Base-by-base conservation (phyloP, 2,113 vertebrate species). In the Aegithalos caudatus region DNA sequence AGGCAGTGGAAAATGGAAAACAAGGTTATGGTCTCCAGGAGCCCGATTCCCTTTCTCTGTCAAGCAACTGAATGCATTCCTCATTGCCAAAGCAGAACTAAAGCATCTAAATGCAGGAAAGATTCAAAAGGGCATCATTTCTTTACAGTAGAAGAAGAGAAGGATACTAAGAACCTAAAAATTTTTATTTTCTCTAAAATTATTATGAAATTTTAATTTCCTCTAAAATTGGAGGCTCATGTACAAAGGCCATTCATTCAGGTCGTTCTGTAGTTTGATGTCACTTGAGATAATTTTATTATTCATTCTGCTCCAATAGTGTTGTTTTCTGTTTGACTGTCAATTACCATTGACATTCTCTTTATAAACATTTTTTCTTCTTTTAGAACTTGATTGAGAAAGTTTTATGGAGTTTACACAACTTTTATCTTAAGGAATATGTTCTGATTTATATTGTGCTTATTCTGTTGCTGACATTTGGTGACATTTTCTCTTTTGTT, bases 401-500 rank as follows among this genome's bases (percentile, higher is more conserved):
- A 95, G 53, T 94, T 97, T 80, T 62, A 60, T 65, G 44, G 67
- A 84, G 57, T 81, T 95, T 86, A 35, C 83, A 38, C 29, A 71
- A 80, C 38, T 95, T 97, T 97, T 96, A 95, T 97, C 69, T 89
- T 57, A 67, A 92, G 31, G 31, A 97, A 97, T 94, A 88, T 47
- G n/a, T 88, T 94, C 78, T 65, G n/a, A 5, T 94, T 95, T 94
- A 86, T 86, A 95, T 82, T 92, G 44, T 61, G 65, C 50, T 37
- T 91, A 77, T 92, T 93, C 80, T 92, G 64, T 58, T 88, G 76
- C 79, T 98, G 97, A 97, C 95, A 97, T 97, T 97, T 93, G 81
- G 71, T 97, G 96, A 97, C 95, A 97, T 97, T 98, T 98, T 96
- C 90, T 81, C 50, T 91, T 90, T 82, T 76, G 42, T 82, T 97